These are phyloP conservation scores for Phenganax subtilis DNA, from an alignment of 92 coral and sea anemone species.

Conservation along the genomic window DNA sequence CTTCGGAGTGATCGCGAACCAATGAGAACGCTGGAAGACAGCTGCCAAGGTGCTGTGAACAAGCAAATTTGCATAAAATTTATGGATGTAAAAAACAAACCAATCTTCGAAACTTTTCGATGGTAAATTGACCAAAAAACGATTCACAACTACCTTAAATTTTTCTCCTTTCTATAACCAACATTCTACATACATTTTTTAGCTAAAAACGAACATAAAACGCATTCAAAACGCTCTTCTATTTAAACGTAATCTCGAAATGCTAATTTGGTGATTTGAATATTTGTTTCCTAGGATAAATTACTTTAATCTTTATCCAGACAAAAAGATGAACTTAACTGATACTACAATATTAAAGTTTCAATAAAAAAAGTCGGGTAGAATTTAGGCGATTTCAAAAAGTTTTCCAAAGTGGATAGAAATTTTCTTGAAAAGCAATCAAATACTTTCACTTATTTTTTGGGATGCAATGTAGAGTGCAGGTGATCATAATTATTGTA, in stretches of 20 bases:
- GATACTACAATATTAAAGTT: not conserved
- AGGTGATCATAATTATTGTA: conserved; percentile 16
- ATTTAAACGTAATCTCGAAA: not conserved
- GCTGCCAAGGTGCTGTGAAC: conserved; percentile 8
- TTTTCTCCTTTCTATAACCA: not conserved
- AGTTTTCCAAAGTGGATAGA: not conserved
- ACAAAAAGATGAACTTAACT: not conserved
- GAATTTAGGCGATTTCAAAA: not conserved
- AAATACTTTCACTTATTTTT: not conserved
- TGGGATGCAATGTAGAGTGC: not conserved
- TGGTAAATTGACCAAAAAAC: not conserved
- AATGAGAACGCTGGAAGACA: conserved; percentile 10
- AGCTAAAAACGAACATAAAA: not conserved
- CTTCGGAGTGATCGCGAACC: conserved; percentile 1
- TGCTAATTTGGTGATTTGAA: not conserved
- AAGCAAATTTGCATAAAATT: conserved; percentile 29
- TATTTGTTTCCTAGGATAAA: conserved; percentile 6
- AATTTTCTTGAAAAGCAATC: not conserved
- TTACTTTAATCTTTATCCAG: not conserved
- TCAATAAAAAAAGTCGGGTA: not conserved
- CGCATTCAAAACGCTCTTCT: not conserved
- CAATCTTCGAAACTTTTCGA: conserved; percentile 5
- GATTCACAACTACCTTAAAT: not conserved
- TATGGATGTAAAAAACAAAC: conserved; percentile 27
- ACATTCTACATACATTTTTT: not conserved